Base-by-base conservation (phyloP, 1,140 invertebrate genomes). In the Dysdera silvatica region DNA sequence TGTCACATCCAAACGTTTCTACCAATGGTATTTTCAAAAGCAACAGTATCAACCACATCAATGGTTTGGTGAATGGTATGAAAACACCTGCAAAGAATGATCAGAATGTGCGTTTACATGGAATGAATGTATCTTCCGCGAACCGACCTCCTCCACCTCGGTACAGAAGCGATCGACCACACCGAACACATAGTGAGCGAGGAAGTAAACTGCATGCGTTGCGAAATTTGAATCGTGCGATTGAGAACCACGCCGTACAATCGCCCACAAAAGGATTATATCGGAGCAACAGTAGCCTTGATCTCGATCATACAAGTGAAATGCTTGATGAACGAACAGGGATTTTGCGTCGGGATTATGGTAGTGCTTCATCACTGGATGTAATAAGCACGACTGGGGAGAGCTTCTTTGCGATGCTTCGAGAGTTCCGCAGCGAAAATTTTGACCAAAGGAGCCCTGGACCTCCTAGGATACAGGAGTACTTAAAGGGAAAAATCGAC, bases 341-440 rank as follows among this genome's bases (percentile, higher is more conserved):
- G 26, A 45, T 53, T 35, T 65, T 80, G 35, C 71, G 79, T 24
- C 73, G 82, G 26, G 81, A 83, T 65, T 84, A 82, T 71, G 82
- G 82, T 33, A 81, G 81, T 73, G 78, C 80, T 73, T 85, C 84
- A 7, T 85, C 84, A 56, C 82, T 87, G 57, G 85, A 87, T 72
- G 78, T 85, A 58, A 81, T 85, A 35, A 72, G 71, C 31, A 71
- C 71, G 2, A 73, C 75, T 18, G 79, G 80, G 32, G 85, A 87
- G 53, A 83, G 83, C 65, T 85, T 88, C 72, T 87, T 87, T 74
- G 85, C 84, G 7, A 87, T 92, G 85, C 80, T 91, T 8, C 85
- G 87, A 52, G 75, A 76, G 72, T 84, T 85, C 69, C 73, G 81
- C n/a, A 59, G 51, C 16, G 52, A 59, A 14, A 63, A 67, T 24